Evolutionary conservation across 2,797 vertebrate species (phyloP).

Genomic region (Chelon auratus): DNA sequence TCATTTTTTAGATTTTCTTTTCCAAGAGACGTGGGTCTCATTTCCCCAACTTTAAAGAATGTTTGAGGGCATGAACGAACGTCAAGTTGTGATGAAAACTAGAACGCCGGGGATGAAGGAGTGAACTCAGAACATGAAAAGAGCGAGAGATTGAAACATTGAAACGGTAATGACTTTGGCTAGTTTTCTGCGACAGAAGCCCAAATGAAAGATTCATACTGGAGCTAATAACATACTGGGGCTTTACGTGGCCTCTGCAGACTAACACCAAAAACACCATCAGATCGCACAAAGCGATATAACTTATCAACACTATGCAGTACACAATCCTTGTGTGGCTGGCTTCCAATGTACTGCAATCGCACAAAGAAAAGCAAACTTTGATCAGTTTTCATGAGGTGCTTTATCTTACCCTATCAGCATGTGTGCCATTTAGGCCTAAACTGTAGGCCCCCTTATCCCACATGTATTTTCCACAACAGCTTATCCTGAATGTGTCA

Average conservation of each 20-base stretch:
- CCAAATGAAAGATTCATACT: conserved; percentile 66
- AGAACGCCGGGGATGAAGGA: conserved; percentile 60
- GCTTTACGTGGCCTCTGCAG: conserved; percentile 42
- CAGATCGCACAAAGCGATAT: conserved; percentile 32
- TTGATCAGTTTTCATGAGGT: conserved; percentile 44
- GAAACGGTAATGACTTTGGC: conserved; percentile 66
- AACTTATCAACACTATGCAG: conserved; percentile 53
- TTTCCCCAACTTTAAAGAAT: conserved; percentile 73
- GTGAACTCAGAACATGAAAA: conserved; percentile 67
- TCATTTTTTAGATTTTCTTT: conserved; percentile 16
- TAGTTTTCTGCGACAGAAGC: conserved; percentile 57
- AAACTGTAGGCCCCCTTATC: conserved; percentile 15
- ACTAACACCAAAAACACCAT: conserved; percentile 29
- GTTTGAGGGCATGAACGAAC: conserved; percentile 73
- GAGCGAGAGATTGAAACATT: conserved; percentile 59
- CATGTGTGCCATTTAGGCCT: conserved; percentile 15
- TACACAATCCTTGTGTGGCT: conserved; percentile 39
- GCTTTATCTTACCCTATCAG: conserved; percentile 41
- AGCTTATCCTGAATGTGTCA: conserved; percentile 19
- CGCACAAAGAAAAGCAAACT: conserved; percentile 45
- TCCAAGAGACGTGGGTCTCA: conserved; percentile 53
- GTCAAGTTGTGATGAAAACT: conserved; percentile 79
- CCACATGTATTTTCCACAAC: conserved; percentile 16
- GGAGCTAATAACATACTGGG: conserved; percentile 52
- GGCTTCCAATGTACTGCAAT: conserved; percentile 18